phyloP scores from a whole-genome alignment of 2,888 invertebrate genomes.

The Marasmarcha lunaedactyla region DNA sequence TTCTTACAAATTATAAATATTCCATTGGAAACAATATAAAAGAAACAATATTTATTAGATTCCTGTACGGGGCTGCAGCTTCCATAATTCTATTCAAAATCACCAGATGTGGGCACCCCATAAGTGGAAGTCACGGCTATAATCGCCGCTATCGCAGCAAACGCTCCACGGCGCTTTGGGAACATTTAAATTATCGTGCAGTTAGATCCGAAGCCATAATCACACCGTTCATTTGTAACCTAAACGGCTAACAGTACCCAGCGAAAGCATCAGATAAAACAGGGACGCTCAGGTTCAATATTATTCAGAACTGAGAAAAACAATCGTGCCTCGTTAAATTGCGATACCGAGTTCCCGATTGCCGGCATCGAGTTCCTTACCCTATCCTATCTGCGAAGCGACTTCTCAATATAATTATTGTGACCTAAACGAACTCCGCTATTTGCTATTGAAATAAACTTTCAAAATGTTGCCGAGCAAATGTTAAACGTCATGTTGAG shows the following conservation, averaged over 20 bases:
- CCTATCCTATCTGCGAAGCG: not conserved
- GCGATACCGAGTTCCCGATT: constrained; percentile 55
- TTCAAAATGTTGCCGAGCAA: not conserved
- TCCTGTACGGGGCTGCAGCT: constrained; percentile 14
- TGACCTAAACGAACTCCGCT: not conserved
- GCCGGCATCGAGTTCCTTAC: constrained; percentile 35
- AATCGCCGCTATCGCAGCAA: constrained; percentile 49
- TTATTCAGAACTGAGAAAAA: constrained; percentile 68
- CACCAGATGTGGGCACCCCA: constrained; percentile 43
- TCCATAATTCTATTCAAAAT: constrained; percentile 58
- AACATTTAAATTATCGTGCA: constrained; percentile 66
- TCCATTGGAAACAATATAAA: not conserved
- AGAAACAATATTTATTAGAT: not conserved
- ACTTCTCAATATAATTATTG: constrained; percentile 1
- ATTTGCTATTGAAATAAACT: constrained; percentile 1
- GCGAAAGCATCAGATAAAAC: constrained; percentile 66
- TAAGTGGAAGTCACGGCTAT: constrained; percentile 55
- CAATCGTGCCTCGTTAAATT: constrained; percentile 67
- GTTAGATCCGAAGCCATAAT: constrained; percentile 63
- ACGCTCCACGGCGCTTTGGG: constrained; percentile 40
- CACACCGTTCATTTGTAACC: constrained; percentile 66
- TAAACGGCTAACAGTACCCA: constrained; percentile 53
- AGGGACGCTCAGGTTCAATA: constrained; percentile 59
- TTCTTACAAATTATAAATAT: not conserved
- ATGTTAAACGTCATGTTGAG: constrained; percentile 17